Conservation (phyloP, 2,797 vertebrate genomes). For the Oreortyx pictus region DNA sequence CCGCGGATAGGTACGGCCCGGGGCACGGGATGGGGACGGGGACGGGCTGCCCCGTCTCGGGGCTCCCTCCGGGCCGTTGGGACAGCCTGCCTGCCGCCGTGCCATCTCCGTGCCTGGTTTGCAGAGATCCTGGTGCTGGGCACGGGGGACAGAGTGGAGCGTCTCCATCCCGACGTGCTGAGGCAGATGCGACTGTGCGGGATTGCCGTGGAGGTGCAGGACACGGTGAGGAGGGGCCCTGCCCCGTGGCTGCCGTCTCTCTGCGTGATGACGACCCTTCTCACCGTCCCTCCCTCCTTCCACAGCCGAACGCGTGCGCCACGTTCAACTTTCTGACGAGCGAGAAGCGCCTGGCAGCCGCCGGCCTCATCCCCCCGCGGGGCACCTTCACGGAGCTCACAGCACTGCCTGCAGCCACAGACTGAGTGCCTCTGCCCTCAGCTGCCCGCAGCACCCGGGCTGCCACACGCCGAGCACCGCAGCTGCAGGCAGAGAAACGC, state of each 20-base stretch:
- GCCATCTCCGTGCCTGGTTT: background rate
- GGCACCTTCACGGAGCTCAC: background rate
- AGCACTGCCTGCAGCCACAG: fast-evolving
- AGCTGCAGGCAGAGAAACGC: fast-evolving
- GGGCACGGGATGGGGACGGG: no score
- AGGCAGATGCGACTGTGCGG: conserved; percentile 84
- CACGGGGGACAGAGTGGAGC: conserved; percentile 86
- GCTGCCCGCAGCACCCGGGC: background rate
- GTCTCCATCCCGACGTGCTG: conserved; percentile 81
- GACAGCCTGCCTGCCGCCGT: background rate
- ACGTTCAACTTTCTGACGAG: conserved; percentile 93
- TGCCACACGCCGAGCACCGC: fast-evolving
- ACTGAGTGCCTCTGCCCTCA: background rate
- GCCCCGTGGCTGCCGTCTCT: no score
- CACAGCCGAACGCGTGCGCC: conserved; percentile 93
- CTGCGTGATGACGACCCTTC: background rate
- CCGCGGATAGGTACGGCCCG: conserved; percentile 86
- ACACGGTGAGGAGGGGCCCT: conserved; percentile 85
- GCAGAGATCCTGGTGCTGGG: conserved; percentile 95
- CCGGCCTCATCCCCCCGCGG: conserved; percentile 90
- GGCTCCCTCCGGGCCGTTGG: no score
- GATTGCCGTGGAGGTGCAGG: conserved; percentile 93
- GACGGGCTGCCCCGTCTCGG: no score
- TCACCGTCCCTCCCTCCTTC: background rate
- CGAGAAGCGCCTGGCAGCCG: conserved; percentile 85